These are phyloP conservation scores for Periophthalmodon schlosseri DNA, from an alignment of 2,113 vertebrate species.

Conservation along the genomic window DNA sequence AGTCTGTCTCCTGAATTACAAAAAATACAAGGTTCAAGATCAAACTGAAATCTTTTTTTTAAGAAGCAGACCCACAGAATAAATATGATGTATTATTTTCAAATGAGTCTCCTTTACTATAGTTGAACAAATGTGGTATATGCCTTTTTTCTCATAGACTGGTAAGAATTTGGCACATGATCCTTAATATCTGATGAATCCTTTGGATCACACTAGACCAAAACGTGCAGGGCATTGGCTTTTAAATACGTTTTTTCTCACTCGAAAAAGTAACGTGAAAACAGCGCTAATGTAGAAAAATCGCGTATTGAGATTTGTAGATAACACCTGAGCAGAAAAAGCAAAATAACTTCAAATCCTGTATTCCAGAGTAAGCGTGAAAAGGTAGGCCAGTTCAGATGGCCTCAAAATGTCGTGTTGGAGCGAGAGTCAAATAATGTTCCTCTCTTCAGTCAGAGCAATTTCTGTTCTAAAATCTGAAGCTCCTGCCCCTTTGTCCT, in stretches of 20 bases:
- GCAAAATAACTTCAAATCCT: background rate
- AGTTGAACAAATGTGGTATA: no score
- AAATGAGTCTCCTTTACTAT: no score
- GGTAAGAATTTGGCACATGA: no score
- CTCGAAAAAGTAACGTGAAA: conserved; percentile 36
- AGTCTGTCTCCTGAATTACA: no score
- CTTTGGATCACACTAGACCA: background rate
- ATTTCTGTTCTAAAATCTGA: background rate
- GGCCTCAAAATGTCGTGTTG: background rate
- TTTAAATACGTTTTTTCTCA: conserved; percentile 22
- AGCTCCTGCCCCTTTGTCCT: background rate
- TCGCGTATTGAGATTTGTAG: conserved; percentile 43
- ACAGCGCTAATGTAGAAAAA: conserved; percentile 26
- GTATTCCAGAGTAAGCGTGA: background rate
- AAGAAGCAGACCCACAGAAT: no score
- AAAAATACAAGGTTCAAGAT: no score
- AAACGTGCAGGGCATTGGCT: background rate
- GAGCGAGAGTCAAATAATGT: background rate
- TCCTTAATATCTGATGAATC: no score
- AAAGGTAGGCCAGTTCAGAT: background rate
- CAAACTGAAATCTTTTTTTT: no score
- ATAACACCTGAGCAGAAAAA: conserved; percentile 6
- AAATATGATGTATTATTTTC: no score
- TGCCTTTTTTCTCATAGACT: no score
- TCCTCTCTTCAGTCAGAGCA: background rate